A percentile compares a stretch with the other conserved stretches of the same genome.
phyloP scores from a whole-genome alignment of 2,888 invertebrate genomes.

The Allophyes oxyacanthae region DNA sequence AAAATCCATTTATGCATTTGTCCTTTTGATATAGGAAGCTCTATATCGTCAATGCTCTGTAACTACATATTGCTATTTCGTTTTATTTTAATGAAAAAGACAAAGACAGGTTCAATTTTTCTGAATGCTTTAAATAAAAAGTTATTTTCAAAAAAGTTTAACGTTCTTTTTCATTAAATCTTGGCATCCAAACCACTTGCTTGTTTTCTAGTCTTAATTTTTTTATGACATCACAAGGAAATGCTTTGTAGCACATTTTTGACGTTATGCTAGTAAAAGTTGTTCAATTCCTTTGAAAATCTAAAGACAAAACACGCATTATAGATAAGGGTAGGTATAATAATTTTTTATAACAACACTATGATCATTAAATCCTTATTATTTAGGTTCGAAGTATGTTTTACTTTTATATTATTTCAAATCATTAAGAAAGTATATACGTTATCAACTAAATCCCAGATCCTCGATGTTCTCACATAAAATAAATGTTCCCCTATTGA shows the following conservation, averaged over 20 bases:
- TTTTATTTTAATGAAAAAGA: constrained; percentile 17
- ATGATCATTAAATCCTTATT: constrained; percentile 33
- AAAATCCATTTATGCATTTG: background rate
- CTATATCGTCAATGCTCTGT: too few relatives aligned
- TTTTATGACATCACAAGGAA: constrained; percentile 9
- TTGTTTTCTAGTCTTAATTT: background rate
- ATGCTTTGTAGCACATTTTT: constrained; percentile 14
- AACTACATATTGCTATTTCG: too few relatives aligned
- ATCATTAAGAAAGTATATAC: too few relatives aligned
- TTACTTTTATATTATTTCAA: constrained; percentile 43
- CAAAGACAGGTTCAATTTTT: background rate
- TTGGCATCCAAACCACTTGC: too few relatives aligned
- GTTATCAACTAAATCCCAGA: too few relatives aligned
- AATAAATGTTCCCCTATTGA: too few relatives aligned
- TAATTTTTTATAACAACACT: constrained; percentile 38
- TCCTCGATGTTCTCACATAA: too few relatives aligned
- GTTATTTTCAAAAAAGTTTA: too few relatives aligned
- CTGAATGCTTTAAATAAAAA: background rate
- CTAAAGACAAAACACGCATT: constrained; percentile 48
- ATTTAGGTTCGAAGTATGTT: constrained; percentile 38
- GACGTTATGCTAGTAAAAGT: constrained; percentile 35
- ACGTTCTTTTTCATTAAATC: too few relatives aligned
- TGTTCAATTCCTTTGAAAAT: constrained; percentile 43
- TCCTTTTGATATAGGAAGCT: too few relatives aligned
- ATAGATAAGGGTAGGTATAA: constrained; percentile 52